Conservation (phyloP, 2,888 invertebrate species). For the Ophioninae sp. region DNA sequence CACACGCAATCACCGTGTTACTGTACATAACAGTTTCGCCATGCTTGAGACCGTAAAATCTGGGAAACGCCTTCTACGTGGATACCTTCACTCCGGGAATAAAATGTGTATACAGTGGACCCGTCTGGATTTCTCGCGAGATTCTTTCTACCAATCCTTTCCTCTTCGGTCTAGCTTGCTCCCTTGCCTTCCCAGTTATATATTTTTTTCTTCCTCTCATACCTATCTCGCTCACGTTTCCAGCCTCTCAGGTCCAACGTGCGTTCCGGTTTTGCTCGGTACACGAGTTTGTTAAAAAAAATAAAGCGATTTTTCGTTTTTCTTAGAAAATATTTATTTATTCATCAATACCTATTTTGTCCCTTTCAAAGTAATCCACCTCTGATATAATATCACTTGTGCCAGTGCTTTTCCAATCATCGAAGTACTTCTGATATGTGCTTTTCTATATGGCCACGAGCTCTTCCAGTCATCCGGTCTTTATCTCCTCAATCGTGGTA, state of each 20-base stretch:
- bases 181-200: background rate
- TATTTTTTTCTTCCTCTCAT: background rate
- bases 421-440: no score
- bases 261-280: slow-evolving; percentile 61
- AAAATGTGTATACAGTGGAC: slow-evolving; percentile 60
- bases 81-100: slow-evolving; percentile 51
- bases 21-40: slow-evolving; percentile 57
- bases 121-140: slow-evolving; percentile 62
- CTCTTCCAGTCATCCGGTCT: no score
- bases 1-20: slow-evolving; percentile 23
- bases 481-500: no score
- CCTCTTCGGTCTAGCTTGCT: slow-evolving; percentile 16
- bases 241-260: slow-evolving; percentile 24
- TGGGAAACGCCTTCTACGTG: slow-evolving; percentile 60
- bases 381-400: no score
- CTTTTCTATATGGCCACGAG: no score
- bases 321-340: no score
- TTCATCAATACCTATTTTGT: no score
- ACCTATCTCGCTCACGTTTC: slow-evolving; percentile 10
- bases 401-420: no score
- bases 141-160: slow-evolving; percentile 56
- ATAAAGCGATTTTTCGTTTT: no score
- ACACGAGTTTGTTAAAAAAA: slow-evolving; percentile 7
- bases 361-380: no score
- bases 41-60: slow-evolving; percentile 62